phyloP scores from a whole-genome alignment of 2,797 vertebrate genomes.

The Lates japonicus region DNA sequence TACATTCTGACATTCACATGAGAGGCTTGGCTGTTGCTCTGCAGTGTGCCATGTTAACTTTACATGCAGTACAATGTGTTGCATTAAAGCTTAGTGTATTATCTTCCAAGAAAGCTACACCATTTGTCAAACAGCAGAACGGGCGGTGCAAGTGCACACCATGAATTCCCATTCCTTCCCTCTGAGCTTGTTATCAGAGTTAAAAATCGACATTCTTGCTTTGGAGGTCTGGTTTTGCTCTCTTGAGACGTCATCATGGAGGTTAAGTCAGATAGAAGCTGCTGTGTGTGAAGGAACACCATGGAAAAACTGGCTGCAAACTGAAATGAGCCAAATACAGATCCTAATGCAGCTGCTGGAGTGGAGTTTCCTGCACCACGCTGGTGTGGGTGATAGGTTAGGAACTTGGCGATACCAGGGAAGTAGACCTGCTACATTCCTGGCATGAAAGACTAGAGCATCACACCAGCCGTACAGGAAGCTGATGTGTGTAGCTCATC shows the following conservation, averaged over 20 bases:
- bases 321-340: constrained; percentile 65
- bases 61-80: constrained; percentile 23
- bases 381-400: constrained; percentile 72
- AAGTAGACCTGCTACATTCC: constrained; percentile 70
- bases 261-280: constrained; percentile 58
- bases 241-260: constrained; percentile 54
- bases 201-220: constrained; percentile 45
- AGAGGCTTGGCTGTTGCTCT: constrained; percentile 48
- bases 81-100: constrained; percentile 41
- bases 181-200: constrained; percentile 63
- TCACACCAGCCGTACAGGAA: constrained; percentile 78
- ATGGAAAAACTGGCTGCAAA: constrained; percentile 52
- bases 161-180: constrained; percentile 38
- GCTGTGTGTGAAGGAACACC: constrained; percentile 28
- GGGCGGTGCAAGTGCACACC: background rate
- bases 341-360: constrained; percentile 54
- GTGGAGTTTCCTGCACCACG: constrained; percentile 65
- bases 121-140: constrained; percentile 46
- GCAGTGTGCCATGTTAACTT: constrained; percentile 36
- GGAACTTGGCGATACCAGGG: constrained; percentile 62
- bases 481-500: constrained; percentile 72
- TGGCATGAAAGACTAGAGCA: constrained; percentile 73
- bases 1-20: constrained; percentile 69
- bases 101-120: constrained; percentile 48
- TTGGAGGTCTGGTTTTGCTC: constrained; percentile 44